Conservation (phyloP, 2,888 invertebrate species). For the Physocephala rufipes region DNA sequence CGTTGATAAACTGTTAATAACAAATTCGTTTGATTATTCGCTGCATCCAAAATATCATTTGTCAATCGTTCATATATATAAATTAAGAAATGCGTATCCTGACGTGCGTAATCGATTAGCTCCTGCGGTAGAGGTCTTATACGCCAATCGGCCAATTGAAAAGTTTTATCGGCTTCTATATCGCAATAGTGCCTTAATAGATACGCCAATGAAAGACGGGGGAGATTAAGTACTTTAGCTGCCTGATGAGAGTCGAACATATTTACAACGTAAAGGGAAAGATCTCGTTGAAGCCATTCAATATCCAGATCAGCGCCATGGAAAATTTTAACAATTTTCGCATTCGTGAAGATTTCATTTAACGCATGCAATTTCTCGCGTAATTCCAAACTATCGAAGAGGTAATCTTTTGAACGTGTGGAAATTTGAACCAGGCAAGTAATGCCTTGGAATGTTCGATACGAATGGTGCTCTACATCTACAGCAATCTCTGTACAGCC, state of each 20-base stretch:
- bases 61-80: slow-evolving; percentile 85
- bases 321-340: slow-evolving; percentile 89
- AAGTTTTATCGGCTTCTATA: slow-evolving; percentile 85
- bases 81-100: slow-evolving; percentile 94
- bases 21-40: slow-evolving; percentile 73
- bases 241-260: slow-evolving; percentile 97
- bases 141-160: slow-evolving; percentile 95
- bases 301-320: slow-evolving; percentile 92
- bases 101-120: slow-evolving; percentile 85
- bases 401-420: slow-evolving; percentile 80
- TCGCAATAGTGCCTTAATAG: slow-evolving; percentile 82
- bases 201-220: slow-evolving; percentile 79
- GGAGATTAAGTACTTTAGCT: slow-evolving; percentile 76
- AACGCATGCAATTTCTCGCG: slow-evolving; percentile 82
- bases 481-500: slow-evolving; percentile 81
- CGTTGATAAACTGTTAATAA: slow-evolving; percentile 76
- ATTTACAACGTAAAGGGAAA: slow-evolving; percentile 93
- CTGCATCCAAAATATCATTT: slow-evolving; percentile 75
- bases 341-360: slow-evolving; percentile 91
- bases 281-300: slow-evolving; percentile 94
- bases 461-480: slow-evolving; percentile 94
- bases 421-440: slow-evolving; percentile 97
- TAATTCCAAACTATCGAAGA: slow-evolving; percentile 88
- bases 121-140: slow-evolving; percentile 87
- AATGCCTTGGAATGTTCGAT: slow-evolving; percentile 90